A percentile compares a stretch with the other conserved stretches of the same genome.
These are phyloP conservation scores for Achroia grisella DNA, from an alignment of 1,140 invertebrate species.

Conservation along the genomic window DNA sequence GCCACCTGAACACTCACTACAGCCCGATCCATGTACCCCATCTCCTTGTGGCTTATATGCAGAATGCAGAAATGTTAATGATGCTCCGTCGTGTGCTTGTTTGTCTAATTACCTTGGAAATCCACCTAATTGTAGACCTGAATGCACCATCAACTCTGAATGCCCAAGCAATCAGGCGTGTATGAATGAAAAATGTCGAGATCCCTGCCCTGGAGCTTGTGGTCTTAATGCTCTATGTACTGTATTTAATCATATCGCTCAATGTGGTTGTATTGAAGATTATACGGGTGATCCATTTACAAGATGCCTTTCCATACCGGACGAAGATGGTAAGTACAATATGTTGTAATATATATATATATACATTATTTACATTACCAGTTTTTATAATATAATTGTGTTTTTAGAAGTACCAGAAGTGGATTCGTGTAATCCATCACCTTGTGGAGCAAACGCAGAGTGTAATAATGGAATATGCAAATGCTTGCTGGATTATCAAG, in stretches of 20 bases:
- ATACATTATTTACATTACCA: too few species aligned
- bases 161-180: constrained; percentile 81
- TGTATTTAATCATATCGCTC: constrained; percentile 85
- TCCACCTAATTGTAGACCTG: constrained; percentile 83
- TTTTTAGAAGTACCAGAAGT: constrained; percentile 7
- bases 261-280: constrained; percentile 78
- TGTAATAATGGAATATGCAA: constrained; percentile 76
- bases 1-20: constrained; percentile 52
- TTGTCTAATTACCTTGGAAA: constrained; percentile 77
- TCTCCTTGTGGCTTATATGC: constrained; percentile 83
- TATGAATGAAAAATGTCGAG: constrained; percentile 80
- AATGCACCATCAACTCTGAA: constrained; percentile 85
- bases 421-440: constrained; percentile 55
- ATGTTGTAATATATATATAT: too few species aligned
- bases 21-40: constrained; percentile 79
- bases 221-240: constrained; percentile 78
- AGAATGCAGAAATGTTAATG: constrained; percentile 79
- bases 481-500: constrained; percentile 80
- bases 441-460: constrained; percentile 73
- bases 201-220: constrained; percentile 83
- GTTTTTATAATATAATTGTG: too few species aligned
- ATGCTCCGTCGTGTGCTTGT: constrained; percentile 80
- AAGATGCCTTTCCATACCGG: constrained; percentile 40
- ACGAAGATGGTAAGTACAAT: constrained; percentile 53
- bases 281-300: constrained; percentile 64